These are phyloP conservation scores for Meteorus cinctellus DNA, from an alignment of 2,888 invertebrate species.

Conservation along the genomic window DNA sequence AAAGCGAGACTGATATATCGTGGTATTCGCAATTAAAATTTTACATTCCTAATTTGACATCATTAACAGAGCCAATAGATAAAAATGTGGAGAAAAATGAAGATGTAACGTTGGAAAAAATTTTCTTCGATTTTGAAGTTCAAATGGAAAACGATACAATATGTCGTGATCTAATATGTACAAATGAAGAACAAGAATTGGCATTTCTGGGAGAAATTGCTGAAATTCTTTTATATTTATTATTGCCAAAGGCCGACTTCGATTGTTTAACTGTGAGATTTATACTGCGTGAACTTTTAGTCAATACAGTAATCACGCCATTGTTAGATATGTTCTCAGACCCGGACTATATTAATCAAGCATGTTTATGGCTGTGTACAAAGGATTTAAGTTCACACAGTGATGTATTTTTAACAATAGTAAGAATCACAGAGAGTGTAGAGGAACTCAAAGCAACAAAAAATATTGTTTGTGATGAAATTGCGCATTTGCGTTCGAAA, in stretches of 20 bases:
- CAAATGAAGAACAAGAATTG: constrained; percentile 79
- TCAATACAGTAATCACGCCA: constrained; percentile 83
- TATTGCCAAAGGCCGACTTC: constrained; percentile 89
- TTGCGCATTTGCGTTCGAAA: constrained; percentile 85
- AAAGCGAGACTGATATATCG: constrained; percentile 83
- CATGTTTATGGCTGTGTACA: constrained; percentile 90
- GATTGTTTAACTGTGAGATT: constrained; percentile 86
- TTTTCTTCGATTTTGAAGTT: constrained; percentile 92
- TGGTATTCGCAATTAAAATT: constrained; percentile 82
- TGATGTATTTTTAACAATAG: constrained; percentile 88
- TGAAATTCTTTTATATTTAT: constrained; percentile 87
- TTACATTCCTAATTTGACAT: constrained; percentile 73
- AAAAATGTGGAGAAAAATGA: constrained; percentile 61
- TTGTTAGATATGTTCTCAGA: constrained; percentile 84
- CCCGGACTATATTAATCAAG: constrained; percentile 94
- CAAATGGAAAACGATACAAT: constrained; percentile 87
- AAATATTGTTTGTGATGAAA: constrained; percentile 87
- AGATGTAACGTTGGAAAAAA: constrained; percentile 77
- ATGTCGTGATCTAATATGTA: constrained; percentile 88
- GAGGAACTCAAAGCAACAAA: constrained; percentile 89
- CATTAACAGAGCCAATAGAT: constrained; percentile 65
- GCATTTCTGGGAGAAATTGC: constrained; percentile 88
- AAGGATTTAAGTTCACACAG: constrained; percentile 84
- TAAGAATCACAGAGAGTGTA: constrained; percentile 85
- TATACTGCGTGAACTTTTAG: constrained; percentile 84